Evolutionary conservation across 2,888 invertebrate genomes (phyloP), one percentile per base, ranked within the genome.

Genomic region (Mactromeris polynyma): DNA sequence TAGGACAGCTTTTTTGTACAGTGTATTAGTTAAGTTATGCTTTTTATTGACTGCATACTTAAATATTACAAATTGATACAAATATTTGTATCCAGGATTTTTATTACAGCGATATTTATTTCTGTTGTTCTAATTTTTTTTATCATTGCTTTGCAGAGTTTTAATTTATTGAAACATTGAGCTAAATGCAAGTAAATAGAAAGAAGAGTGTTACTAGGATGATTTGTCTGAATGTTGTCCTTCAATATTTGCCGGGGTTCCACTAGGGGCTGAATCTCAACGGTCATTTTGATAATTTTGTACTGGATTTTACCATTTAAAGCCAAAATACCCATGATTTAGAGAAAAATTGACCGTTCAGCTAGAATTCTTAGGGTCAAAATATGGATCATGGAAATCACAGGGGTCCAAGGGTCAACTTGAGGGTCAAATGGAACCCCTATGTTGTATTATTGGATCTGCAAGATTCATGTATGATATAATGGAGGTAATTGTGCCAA

Each of bases 31-130:
- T 64, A 64, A 64, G 58, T 64, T 64, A 73, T 73, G 73, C 36
- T 73, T 33, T 36, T 36, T 73, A 36, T 33, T 73, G 73, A 73
- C 36, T 33, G 33, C 31, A 73, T 73, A 73, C 73, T 36, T 36
- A 36, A 73, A 11, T 73, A 33, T 33, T 73, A 73, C 33, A 7
- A 73, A 73, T 36, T 73, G 73, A 73, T 73, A 73, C 73, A 73
- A 14, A 33, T 36, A 36, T 33, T 73, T 73, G 73, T 73, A 33
- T 73, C 73, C 19, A 73, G 36, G 36, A 73, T 73, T 73, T 73
- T 73, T 26, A 73, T 33, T 36, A 73, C 73, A 73, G 73, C 73
- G 33, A 73, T 73, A 73, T 73, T 33, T 73, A 33, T 73, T 73
- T 73, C 36, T 73, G 73, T 73, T 73, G 58, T 58, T 26, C 58